Evolutionary conservation across 2,113 vertebrate species (phyloP).

Genomic region (Vidua chalybeata): DNA sequence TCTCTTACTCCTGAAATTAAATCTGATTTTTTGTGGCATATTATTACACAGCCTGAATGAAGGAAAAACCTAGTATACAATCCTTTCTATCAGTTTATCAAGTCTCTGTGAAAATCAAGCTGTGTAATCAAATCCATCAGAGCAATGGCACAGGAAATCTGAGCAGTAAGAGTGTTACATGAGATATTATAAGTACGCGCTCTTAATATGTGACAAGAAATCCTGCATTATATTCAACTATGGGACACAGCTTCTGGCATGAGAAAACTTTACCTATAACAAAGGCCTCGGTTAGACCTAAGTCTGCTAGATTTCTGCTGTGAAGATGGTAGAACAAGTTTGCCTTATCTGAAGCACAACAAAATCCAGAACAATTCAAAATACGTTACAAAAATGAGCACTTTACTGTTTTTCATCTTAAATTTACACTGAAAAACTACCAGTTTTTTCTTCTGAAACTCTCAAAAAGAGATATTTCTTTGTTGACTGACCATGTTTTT

Average conservation of each 20-base stretch:
- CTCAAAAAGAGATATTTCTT: neutral
- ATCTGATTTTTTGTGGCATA: neutral
- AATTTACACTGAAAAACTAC: neutral
- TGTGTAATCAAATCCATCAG: neutral
- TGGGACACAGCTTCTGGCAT: fast-evolving
- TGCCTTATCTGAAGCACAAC: neutral
- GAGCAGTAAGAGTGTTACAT: neutral
- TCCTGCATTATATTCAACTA: neutral
- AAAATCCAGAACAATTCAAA: neutral
- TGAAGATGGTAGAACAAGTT: neutral
- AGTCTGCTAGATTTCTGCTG: neutral
- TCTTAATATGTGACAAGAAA: neutral
- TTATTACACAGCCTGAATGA: neutral
- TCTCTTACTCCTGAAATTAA: neutral
- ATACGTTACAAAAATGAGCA: neutral
- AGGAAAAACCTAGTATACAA: neutral
- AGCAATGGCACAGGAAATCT: neutral
- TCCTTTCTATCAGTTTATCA: neutral
- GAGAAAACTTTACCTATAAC: neutral
- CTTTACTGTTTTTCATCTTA: neutral
- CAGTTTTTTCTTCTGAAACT: neutral
- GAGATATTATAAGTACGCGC: neutral
- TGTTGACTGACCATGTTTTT: neutral
- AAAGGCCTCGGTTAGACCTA: neutral
- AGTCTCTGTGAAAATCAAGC: neutral